A percentile compares a stretch with the other conserved stretches of the same genome.
Conservation (phyloP, 2,797 vertebrate species). For the Phataginus tricuspis region DNA sequence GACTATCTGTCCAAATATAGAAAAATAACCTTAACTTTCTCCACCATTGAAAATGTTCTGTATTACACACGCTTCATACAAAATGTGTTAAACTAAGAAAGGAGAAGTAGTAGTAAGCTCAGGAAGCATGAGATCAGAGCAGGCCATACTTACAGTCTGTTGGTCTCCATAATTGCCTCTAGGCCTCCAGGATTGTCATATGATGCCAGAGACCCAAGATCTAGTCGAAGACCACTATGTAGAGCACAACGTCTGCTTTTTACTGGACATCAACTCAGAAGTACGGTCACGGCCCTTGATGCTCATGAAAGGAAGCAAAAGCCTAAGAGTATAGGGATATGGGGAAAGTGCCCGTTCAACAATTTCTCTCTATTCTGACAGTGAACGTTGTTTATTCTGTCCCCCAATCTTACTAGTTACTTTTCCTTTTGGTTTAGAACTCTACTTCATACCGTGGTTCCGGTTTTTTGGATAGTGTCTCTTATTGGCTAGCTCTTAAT, state of each 20-base stretch:
- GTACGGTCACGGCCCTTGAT: background rate
- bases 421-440: conserved; percentile 17
- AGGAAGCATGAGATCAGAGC: background rate
- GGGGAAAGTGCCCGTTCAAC: background rate
- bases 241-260: background rate
- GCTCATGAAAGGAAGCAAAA: background rate
- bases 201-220: background rate
- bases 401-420: background rate
- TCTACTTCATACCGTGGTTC: background rate
- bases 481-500: background rate
- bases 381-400: conserved; percentile 20
- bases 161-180: background rate
- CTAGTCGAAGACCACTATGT: background rate
- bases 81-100: background rate
- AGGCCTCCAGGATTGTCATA: background rate
- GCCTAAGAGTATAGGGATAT: background rate
- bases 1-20: background rate
- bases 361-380: background rate
- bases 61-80: background rate
- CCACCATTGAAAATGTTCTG: background rate
- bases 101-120: background rate
- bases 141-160: background rate
- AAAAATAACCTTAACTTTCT: conserved; percentile 1
- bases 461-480: background rate
- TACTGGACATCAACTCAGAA: background rate